Evolutionary conservation across 2,113 vertebrate genomes (phyloP), one percentile per base, ranked within the genome.

Genomic region (Apteryx owenii): DNA sequence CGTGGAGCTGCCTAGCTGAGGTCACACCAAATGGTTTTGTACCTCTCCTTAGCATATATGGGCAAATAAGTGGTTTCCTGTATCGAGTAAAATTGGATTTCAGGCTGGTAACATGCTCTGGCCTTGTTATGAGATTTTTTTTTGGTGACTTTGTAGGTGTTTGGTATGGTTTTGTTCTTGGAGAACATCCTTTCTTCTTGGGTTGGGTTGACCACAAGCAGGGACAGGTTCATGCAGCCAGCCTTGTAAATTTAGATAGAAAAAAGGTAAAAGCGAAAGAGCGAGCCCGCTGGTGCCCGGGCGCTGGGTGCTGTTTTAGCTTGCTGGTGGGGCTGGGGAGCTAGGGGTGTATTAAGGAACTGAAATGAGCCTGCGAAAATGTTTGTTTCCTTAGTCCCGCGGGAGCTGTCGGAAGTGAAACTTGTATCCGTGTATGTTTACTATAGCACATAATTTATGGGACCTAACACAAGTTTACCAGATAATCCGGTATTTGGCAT

Each of bases 21-120:
- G 75, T 88, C 78, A 29, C 31, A 26, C 53, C 44, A 48, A 71
- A 21, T 54, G 44, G 17, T 73, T 85, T 80, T 56, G 65, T 51
- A 54, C 46, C n/a, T 54, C 29, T 68, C 10, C 10, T 12, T 33
- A 69, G 19, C 42, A 33, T 22, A 7, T 16, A 12, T 50, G 50
- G 11, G 42, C 60, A 81, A 28, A 44, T 53, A 79, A 60, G 5
- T 44, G 29, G 70, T 93, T 75, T 42, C 13, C 17, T 62, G 2
- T 40, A 0, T 11, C 0, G 2, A n/a, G 11, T 70, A 36, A 31
- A 81, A 83, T 20, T 3, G 0, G 33, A 26, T 18, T 89, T 80
- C 10, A 80, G 29, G 19, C 42, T 77, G 58, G 13, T 50, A 16
- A 29, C 2, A 5, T 25, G 36, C 36, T 58, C 40, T 53, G 40